Conservation (phyloP, 2,797 vertebrate species). For the Poecilia picta region DNA sequence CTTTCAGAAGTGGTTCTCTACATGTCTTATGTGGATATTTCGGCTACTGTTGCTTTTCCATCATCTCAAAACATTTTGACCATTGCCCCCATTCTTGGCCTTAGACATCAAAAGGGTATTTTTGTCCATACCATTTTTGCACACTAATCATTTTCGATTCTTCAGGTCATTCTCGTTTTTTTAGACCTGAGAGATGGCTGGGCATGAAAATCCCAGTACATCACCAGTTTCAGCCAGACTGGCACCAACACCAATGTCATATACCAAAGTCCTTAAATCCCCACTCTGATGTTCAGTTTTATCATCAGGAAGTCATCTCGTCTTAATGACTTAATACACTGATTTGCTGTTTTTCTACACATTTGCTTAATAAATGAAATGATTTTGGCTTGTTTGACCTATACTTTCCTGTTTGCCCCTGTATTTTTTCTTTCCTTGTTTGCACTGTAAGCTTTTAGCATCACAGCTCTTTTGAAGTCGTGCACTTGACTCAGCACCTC, state of each 20-base stretch:
- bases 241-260: not conserved
- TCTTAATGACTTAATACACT: not conserved
- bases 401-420: not conserved
- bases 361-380: not conserved
- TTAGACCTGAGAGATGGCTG: not conserved
- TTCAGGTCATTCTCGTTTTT: not conserved
- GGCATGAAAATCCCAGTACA: not conserved
- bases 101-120: too few relatives aligned
- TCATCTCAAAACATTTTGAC: not conserved
- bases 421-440: not conserved
- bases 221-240: not conserved
- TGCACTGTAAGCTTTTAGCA: not conserved
- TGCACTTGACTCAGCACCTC: slow-evolving; percentile 13
- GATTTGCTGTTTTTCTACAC: not conserved
- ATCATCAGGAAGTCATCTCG: not conserved
- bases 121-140: not conserved
- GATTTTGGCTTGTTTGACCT: slow-evolving; percentile 6
- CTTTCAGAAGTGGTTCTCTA: not conserved
- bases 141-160: not conserved
- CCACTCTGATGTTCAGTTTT: not conserved
- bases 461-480: slow-evolving; percentile 6
- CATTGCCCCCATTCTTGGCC: not conserved
- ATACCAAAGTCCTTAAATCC: not conserved
- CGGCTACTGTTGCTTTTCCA: not conserved
- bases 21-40: not conserved